Evolutionary conservation across 2,888 invertebrate species (phyloP).

Genomic region (Ochlodes sylvanus): DNA sequence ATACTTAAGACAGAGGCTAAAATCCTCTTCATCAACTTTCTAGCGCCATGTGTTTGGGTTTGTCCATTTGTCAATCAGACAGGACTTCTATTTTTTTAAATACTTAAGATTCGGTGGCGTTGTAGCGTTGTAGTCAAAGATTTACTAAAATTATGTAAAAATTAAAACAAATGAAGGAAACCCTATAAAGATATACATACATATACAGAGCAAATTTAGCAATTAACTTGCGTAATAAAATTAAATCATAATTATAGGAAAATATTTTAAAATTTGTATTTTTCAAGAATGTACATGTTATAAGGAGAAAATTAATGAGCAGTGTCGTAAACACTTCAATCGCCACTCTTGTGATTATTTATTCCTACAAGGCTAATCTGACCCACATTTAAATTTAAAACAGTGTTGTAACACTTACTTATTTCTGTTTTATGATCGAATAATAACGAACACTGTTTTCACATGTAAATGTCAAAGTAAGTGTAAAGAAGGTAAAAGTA

Average conservation of each 20-base stretch:
- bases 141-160: too few species aligned
- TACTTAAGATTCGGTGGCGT: too few species aligned
- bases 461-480: neutral
- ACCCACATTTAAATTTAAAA: slow-evolving; percentile 7
- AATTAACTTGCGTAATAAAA: neutral
- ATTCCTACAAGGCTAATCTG: slow-evolving; percentile 6
- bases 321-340: neutral
- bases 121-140: too few species aligned
- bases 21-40: too few species aligned
- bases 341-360: neutral
- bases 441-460: neutral
- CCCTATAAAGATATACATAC: neutral
- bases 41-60: too few species aligned
- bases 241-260: neutral
- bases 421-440: neutral
- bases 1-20: too few species aligned
- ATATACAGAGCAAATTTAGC: too few species aligned
- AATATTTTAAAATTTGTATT: neutral
- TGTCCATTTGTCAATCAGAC: too few species aligned
- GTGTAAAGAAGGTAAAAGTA: neutral
- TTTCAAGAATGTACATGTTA: neutral
- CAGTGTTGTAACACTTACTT: slow-evolving; percentile 4
- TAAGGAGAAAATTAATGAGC: neutral
- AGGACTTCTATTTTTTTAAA: too few species aligned
- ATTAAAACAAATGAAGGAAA: too few species aligned